Evolutionary conservation across 2,113 vertebrate species (phyloP), one percentile per base, ranked within the genome.

Genomic region (Sclerurus mexicanus): DNA sequence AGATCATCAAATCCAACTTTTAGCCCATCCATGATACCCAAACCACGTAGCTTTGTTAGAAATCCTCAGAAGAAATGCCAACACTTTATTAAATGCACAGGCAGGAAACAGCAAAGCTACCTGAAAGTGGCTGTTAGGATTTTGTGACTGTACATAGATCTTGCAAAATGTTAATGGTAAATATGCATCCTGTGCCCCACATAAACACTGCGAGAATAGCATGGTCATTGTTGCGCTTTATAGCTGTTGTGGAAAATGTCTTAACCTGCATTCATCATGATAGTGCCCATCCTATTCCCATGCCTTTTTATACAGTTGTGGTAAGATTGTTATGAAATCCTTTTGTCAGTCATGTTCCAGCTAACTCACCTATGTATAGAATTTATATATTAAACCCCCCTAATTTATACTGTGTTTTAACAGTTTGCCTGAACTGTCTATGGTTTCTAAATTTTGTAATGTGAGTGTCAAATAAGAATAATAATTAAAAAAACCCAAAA

Each of bases 391-490:
- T 95, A 95, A 95, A 62, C 49, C 86, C 77, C 81, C 93, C 87
- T 97, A 97, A 98, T 97, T 97, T 98, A 98, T 98, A 98, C 97
- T 98, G 98, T 98, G 97, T 98, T 98, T 97, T 98, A 98, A 98
- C 97, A 98, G 97, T 98, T 97, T 98, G 97, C 97, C 97, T 97
- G 97, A 96, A 97, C 95, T 97, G 97, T 98, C 94, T 97, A 96
- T 98, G 92, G 94, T 98, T 98, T 98, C 94, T 97, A 98, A 94
- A 97, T 98, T 98, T 98, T 98, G 98, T 98, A 98, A 97, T 95
- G 97, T 98, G 96, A 89, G 95, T 97, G 97, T 97, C 96, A 92
- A 90, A 97, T 94, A 93, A 91, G 30, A 91, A 89, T 44, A 85
- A 96, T 89, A 87, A 96, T 83, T 78, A 63, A 95, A 78, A 82